Evolutionary conservation across 2,888 invertebrate species (phyloP), one percentile per base, ranked within the genome.

Genomic region (Amphipoea oculea): DNA sequence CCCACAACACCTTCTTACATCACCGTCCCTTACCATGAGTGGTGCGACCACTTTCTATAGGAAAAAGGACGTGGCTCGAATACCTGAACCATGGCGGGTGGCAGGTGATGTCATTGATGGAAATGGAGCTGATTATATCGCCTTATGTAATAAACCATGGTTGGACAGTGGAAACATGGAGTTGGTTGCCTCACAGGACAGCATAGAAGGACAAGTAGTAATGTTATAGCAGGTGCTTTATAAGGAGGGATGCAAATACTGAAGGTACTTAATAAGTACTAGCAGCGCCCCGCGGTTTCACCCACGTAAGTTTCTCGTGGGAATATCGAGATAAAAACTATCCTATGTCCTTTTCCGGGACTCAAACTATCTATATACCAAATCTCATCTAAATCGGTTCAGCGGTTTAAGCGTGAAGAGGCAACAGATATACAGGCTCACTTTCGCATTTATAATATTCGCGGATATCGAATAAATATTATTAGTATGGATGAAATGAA

Each of bases 41-140:
- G 68, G 68, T 73, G 66, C 42, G 62, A 81, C 84, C 86, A 87
- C 92, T 92, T 92, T 92, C 92, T 91, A 90, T 90, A 90, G 91
- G 90, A 90, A 86, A 90, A 88, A 88, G 89, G 89, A 91, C 88
- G 88, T 90, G 89, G 7, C 40, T 23, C 42, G 89, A 81, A 90
- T 90, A 84, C 76, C 82, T 80, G 75, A 77, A 51, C 57, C 68
- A 85, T 76, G 69, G 76, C 68, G 45, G 60, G 54, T 90, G 89
- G 20, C 40, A 42, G 5, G 68, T 87, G 84, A 87, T 74, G 82
- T 83, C 79, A 75, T n/a, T 63, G 57, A n/a, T 83, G 79, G 70
- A 80, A 76, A 78, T 84, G 57, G 86, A 84, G 75, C 80, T 73
- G 78, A 81, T 87, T 89, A 86, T 82, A 62, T 57, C 42, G 51